These are phyloP conservation scores for Sebastes fasciatus DNA, from an alignment of 2,113 vertebrate genomes.

Conservation along the genomic window DNA sequence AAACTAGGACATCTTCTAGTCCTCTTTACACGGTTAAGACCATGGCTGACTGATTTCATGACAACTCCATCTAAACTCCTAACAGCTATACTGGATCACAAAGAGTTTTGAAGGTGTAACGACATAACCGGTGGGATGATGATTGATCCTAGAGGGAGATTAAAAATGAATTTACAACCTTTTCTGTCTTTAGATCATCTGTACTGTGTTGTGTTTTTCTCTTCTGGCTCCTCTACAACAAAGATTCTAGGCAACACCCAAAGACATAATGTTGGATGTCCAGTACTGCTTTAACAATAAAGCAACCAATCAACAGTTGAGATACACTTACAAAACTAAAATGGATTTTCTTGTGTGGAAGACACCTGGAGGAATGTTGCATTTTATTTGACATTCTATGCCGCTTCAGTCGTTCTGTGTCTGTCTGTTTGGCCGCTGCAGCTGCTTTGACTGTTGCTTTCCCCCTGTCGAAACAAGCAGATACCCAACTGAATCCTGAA, in stretches of 20 bases:
- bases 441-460: constrained; percentile 43
- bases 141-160: constrained; percentile 5
- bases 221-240: constrained; percentile 6
- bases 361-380: not conserved
- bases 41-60: not conserved
- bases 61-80: not conserved
- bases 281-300: constrained; percentile 1
- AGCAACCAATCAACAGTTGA: not conserved
- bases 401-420: constrained; percentile 3
- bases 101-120: not conserved
- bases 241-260: constrained; percentile 43
- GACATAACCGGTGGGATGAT: not conserved
- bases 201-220: constrained; percentile 21
- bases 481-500: constrained; percentile 31
- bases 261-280: constrained; percentile 15
- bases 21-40: not conserved
- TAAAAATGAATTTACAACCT: not conserved
- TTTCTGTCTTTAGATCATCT: constrained; percentile 14
- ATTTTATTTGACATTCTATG: not conserved
- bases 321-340: not conserved
- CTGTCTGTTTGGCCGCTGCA: constrained; percentile 17
- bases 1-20: not conserved
- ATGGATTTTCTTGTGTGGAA: not conserved
- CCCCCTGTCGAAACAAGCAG: constrained; percentile 25
- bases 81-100: not conserved